A percentile compares a stretch with the other conserved stretches of the same genome.
phyloP scores from a whole-genome alignment of 2,888 invertebrate genomes.

The Apantesis nais region DNA sequence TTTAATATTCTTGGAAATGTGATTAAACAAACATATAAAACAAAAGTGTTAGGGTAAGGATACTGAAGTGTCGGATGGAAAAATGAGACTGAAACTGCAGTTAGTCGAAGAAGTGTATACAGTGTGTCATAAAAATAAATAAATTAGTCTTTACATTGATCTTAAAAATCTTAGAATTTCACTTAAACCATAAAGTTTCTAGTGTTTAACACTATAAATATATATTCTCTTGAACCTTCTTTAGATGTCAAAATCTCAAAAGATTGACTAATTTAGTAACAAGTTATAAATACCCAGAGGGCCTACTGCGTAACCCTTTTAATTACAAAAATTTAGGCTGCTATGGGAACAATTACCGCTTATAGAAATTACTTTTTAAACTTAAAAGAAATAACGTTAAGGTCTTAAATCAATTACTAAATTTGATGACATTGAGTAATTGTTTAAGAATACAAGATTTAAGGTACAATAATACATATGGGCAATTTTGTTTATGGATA shows the following conservation, averaged over 20 bases:
- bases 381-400: slow-evolving; percentile 15
- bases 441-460: not conserved
- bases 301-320: slow-evolving; percentile 31
- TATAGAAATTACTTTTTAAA: slow-evolving; percentile 36
- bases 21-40: too few species aligned
- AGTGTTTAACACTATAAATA: not conserved
- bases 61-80: too few species aligned
- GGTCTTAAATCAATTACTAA: slow-evolving; percentile 9
- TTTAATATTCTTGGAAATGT: too few species aligned
- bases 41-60: too few species aligned
- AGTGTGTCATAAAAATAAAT: too few species aligned
- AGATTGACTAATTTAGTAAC: slow-evolving; percentile 34
- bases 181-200: not conserved
- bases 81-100: too few species aligned
- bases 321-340: slow-evolving; percentile 42
- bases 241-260: slow-evolving; percentile 36
- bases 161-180: not conserved
- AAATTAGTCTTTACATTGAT: not conserved
- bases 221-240: slow-evolving; percentile 16
- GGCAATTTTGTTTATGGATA: not conserved
- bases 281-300: slow-evolving; percentile 46
- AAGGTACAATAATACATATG: not conserved
- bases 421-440: not conserved
- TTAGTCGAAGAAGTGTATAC: too few species aligned
- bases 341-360: slow-evolving; percentile 37